These are phyloP conservation scores for Patella pellucida DNA, from an alignment of 2,888 invertebrate species.

Conservation along the genomic window DNA sequence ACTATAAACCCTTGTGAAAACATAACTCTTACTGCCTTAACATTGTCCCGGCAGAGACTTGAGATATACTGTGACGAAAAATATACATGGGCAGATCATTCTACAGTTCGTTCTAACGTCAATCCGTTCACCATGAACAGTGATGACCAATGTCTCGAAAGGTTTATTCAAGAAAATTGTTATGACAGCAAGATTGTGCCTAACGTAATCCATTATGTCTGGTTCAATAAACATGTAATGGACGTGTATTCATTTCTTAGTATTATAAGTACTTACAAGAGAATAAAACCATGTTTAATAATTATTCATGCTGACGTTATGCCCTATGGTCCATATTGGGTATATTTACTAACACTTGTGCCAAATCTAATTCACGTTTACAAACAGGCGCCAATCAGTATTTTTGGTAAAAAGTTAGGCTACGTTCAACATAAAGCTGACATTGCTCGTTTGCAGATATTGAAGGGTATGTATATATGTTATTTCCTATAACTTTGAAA, in stretches of 20 bases:
- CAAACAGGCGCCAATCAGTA: conserved; percentile 40
- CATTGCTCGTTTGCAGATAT: conserved; percentile 48
- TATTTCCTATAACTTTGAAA: not conserved
- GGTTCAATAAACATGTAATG: conserved; percentile 47
- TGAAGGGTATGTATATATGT: conserved; percentile 40
- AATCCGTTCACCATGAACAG: conserved; percentile 31
- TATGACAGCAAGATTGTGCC: conserved; percentile 37
- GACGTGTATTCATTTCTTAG: conserved; percentile 50
- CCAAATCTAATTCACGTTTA: conserved; percentile 49
- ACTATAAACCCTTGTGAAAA: not conserved
- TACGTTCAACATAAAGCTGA: conserved; percentile 55
- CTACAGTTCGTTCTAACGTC: not conserved
- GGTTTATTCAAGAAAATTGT: conserved; percentile 31
- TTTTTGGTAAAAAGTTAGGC: conserved; percentile 43
- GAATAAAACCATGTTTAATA: conserved; percentile 52
- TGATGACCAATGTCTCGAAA: conserved; percentile 36
- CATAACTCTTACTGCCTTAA: not conserved
- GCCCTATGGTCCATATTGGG: conserved; percentile 52
- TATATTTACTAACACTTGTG: conserved; percentile 44
- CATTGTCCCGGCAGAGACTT: not conserved
- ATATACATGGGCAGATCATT: not conserved
- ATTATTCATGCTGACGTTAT: conserved; percentile 49
- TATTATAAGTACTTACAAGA: conserved; percentile 49
- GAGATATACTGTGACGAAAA: not conserved
- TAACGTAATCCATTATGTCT: conserved; percentile 55